These are phyloP conservation scores for Muntiacus muntjak DNA, from an alignment of 2,113 vertebrate genomes.

Conservation along the genomic window DNA sequence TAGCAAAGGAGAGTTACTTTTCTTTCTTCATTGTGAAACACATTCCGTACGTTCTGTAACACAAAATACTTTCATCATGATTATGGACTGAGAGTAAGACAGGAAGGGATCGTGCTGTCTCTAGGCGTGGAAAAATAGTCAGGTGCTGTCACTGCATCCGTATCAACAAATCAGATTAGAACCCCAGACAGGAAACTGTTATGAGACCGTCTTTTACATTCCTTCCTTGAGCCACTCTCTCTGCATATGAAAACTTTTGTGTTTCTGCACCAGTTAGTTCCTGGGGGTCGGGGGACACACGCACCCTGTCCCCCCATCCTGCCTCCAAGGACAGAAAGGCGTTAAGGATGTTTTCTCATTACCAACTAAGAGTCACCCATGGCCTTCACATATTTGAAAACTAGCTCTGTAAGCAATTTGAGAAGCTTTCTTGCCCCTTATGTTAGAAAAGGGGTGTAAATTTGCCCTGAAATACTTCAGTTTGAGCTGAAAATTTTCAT, in stretches of 20 bases:
- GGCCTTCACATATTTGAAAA: background rate
- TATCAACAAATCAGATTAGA: background rate
- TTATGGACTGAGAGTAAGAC: background rate
- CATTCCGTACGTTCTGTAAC: background rate
- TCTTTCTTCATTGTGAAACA: background rate
- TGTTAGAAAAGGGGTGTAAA: background rate
- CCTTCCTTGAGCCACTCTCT: background rate
- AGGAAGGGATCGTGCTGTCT: background rate
- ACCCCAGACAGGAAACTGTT: background rate
- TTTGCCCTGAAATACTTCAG: background rate
- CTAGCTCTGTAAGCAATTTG: background rate
- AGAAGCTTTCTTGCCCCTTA: background rate
- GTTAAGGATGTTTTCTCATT: background rate
- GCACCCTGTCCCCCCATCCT: background rate
- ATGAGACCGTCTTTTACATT: background rate
- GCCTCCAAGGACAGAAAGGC: background rate
- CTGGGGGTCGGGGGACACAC: rapidly evolving
- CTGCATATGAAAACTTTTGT: background rate
- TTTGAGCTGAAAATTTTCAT: background rate
- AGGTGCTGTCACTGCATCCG: background rate
- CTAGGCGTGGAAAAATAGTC: background rate
- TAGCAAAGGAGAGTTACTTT: background rate
- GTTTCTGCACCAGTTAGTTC: background rate
- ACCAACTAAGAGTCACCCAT: background rate
- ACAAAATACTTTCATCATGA: background rate